Evolutionary conservation across 1,140 invertebrate species (phyloP).

Genomic region (Achroia grisella): DNA sequence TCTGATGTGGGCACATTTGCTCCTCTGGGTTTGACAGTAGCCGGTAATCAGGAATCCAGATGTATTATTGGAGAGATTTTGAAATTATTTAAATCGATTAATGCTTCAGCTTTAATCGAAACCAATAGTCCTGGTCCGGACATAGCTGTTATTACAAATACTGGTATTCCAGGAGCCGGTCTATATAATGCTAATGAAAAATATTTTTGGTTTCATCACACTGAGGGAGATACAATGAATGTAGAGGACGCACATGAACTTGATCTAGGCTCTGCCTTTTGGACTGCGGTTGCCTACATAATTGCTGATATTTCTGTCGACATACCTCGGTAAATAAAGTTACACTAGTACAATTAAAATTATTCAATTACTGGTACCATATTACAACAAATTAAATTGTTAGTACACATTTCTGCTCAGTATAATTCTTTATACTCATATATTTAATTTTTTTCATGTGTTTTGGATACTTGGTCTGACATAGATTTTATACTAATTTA

Average conservation of each 20-base stretch:
- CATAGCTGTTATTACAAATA: constrained; percentile 75
- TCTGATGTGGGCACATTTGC: constrained; percentile 88
- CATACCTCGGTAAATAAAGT: constrained; percentile 15
- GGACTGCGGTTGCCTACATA: constrained; percentile 80
- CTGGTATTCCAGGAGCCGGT: constrained; percentile 80
- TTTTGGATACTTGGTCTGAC: too few species aligned
- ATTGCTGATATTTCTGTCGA: constrained; percentile 80
- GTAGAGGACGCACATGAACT: constrained; percentile 78
- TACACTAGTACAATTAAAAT: too few species aligned
- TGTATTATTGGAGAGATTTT: constrained; percentile 80
- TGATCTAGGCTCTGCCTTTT: constrained; percentile 80
- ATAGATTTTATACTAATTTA: too few species aligned
- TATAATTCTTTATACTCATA: too few species aligned
- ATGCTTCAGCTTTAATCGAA: constrained; percentile 41
- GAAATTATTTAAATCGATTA: constrained; percentile 64
- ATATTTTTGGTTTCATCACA: constrained; percentile 89
- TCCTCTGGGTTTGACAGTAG: constrained; percentile 78
- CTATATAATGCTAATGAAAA: constrained; percentile 78
- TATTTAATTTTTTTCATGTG: too few species aligned
- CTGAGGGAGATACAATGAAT: constrained; percentile 82
- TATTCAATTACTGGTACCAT: too few species aligned
- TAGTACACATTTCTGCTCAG: too few species aligned
- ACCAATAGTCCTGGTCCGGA: constrained; percentile 75
- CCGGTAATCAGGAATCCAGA: constrained; percentile 73
- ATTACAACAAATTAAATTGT: too few species aligned